Evolutionary conservation across 2,888 invertebrate genomes (phyloP), one percentile per base, ranked within the genome.

Genomic region (Nemotelus pantherinus): DNA sequence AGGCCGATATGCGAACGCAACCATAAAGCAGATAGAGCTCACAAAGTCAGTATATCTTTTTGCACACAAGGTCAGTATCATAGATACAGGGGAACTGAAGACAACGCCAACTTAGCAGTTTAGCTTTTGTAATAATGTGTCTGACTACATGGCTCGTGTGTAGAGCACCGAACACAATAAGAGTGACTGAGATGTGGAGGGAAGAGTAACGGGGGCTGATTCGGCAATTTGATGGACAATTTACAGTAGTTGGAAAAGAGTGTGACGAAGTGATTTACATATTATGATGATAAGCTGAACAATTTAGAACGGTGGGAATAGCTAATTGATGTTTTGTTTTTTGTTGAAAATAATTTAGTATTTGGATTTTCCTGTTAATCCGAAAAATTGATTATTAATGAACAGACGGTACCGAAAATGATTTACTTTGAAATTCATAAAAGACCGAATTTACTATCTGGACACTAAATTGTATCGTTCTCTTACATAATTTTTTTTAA

Each of bases 51-150:
- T n/a, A 67, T 67, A 67, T 67, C 67, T 67, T 48, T 48, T 47
- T 67, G 44, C 70, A 70, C 44, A 70, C 70, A 70, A 70, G 70
- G 70, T 70, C 70, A 70, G 70, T 55, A 70, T 43, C 70, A 70
- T 70, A 44, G 39, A 70, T 70, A 55, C 55, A 70, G 70, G 55
- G 70, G 53, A 70, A 68, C 53, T 41, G 43, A n/a, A 43, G 9
- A 70, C 41, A 7, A 9, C 53, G 70, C 55, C 39, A 60, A 41
- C 60, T 60, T 39, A 41, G 60, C 60, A 41, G 60, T 43, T 25
- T 43, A 63, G 63, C 63, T 63, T 7, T 63, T 63, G 25, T 25
- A 25, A 25, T 25, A 25, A 25, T 25, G 25, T 25, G 25, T 25
- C 25, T 25, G 25, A 25, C 25, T 25, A 25, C 25, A 25, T 25